A percentile compares a stretch with the other conserved stretches of the same genome.
These are phyloP conservation scores for Puntigrus tetrazona DNA, from an alignment of 2,113 vertebrate species.

Conservation along the genomic window DNA sequence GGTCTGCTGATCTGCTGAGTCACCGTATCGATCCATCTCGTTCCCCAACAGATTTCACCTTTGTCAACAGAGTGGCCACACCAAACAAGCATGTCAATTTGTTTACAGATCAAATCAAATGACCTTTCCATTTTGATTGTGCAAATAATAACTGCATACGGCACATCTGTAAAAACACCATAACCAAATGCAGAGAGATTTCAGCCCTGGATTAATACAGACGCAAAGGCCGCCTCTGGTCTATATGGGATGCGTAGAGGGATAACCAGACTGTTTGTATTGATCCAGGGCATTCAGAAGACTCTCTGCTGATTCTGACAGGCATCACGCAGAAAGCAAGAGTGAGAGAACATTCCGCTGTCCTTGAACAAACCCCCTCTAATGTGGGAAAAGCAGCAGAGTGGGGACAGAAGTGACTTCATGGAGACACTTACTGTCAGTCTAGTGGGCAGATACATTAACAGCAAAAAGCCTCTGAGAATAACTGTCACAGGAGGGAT, in stretches of 20 bases:
- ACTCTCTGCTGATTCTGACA: constrained; percentile 11
- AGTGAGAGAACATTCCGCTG: constrained; percentile 33
- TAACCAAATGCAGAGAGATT: neutral
- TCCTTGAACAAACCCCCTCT: constrained; percentile 38
- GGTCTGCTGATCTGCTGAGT: neutral
- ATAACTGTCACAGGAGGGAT: constrained; percentile 1
- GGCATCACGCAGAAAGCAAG: neutral
- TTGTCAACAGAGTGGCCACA: neutral
- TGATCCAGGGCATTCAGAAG: constrained; percentile 11
- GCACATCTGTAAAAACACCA: neutral
- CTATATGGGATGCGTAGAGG: neutral
- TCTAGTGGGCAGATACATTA: constrained; percentile 5
- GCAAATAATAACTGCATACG: neutral
- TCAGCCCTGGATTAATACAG: neutral
- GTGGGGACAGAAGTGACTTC: constrained; percentile 18
- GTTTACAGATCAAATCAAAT: constrained; percentile 28
- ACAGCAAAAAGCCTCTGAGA: constrained; percentile 17
- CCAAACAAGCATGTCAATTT: neutral
- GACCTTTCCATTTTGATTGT: neutral
- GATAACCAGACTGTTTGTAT: constrained; percentile 35
- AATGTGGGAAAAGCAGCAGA: constrained; percentile 21
- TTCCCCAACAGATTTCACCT: neutral
- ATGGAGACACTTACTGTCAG: constrained; percentile 18
- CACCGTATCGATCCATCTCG: constrained; percentile 1
- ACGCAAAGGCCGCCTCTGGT: neutral